These are phyloP conservation scores for Pyrochroa serraticornis DNA, from an alignment of 2,888 invertebrate species.

Conservation along the genomic window DNA sequence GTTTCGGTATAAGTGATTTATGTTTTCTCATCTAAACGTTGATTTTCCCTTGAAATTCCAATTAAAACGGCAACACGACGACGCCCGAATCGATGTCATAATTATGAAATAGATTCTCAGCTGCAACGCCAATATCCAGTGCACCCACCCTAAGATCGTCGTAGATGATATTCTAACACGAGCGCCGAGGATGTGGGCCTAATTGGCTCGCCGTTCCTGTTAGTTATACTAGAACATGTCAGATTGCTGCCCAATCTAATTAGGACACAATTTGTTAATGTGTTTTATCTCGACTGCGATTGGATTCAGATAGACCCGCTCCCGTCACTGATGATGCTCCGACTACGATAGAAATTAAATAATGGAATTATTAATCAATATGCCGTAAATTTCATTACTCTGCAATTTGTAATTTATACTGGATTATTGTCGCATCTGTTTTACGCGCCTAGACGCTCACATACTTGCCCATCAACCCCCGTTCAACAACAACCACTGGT, in stretches of 20 bases:
- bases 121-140: slow-evolving; percentile 19
- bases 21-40: slow-evolving; percentile 11
- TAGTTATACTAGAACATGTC: slow-evolving; percentile 52
- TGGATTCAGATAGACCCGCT: slow-evolving; percentile 52
- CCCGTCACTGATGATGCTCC: slow-evolving; percentile 37
- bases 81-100: slow-evolving; percentile 27
- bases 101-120: slow-evolving; percentile 17
- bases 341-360: slow-evolving; percentile 49
- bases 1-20: slow-evolving; percentile 16
- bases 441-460: neutral
- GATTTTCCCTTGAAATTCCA: slow-evolving; percentile 15
- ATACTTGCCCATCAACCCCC: no score
- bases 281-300: slow-evolving; percentile 58
- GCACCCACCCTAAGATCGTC: slow-evolving; percentile 26
- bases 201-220: slow-evolving; percentile 51
- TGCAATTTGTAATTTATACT: slow-evolving; percentile 44
- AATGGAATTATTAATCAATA: slow-evolving; percentile 53
- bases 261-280: slow-evolving; percentile 61
- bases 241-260: slow-evolving; percentile 60
- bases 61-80: neutral
- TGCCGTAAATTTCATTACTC: slow-evolving; percentile 42
- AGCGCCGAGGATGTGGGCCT: slow-evolving; percentile 47
- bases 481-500: no score
- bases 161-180: slow-evolving; percentile 41
- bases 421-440: slow-evolving; percentile 18